phyloP scores from a whole-genome alignment of 1,140 invertebrate genomes.

The Ganaspis sp. region DNA sequence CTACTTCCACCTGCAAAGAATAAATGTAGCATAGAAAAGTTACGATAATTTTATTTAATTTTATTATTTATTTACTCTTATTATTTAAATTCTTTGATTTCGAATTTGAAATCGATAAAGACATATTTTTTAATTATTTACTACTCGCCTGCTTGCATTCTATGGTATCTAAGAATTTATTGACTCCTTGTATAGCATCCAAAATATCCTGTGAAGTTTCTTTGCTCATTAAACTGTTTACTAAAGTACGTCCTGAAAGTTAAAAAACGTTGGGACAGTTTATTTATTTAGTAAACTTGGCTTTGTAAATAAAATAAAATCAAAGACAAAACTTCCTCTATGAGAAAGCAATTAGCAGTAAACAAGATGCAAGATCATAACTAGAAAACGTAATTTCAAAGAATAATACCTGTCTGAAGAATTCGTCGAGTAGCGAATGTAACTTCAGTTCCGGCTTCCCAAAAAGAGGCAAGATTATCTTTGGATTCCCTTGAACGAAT shows the following conservation, averaged over 20 bases:
- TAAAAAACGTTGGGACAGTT: neutral
- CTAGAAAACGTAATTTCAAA: neutral
- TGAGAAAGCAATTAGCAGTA: no score
- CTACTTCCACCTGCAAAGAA: constrained; percentile 73
- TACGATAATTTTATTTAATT: no score
- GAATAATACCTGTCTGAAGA: constrained; percentile 62
- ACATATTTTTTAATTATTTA: constrained; percentile 16
- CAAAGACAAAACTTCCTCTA: no score
- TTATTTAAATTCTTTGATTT: neutral
- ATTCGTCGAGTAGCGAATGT: constrained; percentile 55
- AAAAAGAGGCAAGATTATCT: constrained; percentile 60
- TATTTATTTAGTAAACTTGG: neutral
- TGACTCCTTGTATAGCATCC: constrained; percentile 79
- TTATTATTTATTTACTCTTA: no score
- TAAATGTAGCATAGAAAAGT: no score
- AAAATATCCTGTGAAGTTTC: constrained; percentile 79
- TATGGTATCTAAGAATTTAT: constrained; percentile 78
- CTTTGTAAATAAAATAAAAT: neutral
- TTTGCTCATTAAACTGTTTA: constrained; percentile 59
- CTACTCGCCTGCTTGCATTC: constrained; percentile 77
- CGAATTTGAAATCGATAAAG: no score
- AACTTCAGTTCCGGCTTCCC: constrained; percentile 62
- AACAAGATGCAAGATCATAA: no score
- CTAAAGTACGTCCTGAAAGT: constrained; percentile 20
- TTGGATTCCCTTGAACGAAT: constrained; percentile 59